A percentile compares a stretch with the other conserved stretches of the same genome.
These are phyloP conservation scores for Ganaspis sp. DNA, from an alignment of 1,140 invertebrate species.

Conservation along the genomic window DNA sequence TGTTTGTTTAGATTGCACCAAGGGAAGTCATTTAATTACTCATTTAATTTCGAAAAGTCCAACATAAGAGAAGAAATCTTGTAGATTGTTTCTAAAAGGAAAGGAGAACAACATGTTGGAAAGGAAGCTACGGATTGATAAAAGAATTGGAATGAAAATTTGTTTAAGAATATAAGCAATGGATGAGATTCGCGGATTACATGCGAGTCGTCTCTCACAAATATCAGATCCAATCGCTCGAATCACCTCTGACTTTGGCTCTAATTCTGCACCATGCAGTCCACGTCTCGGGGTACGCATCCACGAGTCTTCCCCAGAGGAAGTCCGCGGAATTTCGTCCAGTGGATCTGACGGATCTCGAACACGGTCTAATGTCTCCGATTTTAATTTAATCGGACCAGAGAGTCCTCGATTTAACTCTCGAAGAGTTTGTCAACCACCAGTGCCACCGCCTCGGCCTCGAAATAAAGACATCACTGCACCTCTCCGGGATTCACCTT, in stretches of 20 bases:
- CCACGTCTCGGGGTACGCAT: slow-evolving; percentile 64
- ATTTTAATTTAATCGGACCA: slow-evolving; percentile 68
- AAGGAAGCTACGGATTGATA: neutral
- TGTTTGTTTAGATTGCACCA: too few species aligned
- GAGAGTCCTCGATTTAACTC: slow-evolving; percentile 83
- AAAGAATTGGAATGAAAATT: neutral
- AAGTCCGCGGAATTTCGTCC: slow-evolving; percentile 36
- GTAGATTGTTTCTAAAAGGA: too few species aligned
- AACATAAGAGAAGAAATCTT: too few species aligned
- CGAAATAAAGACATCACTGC: slow-evolving; percentile 63
- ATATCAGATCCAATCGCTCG: slow-evolving; percentile 86
- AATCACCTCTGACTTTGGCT: slow-evolving; percentile 76
- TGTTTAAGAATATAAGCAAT: slow-evolving; percentile 47
- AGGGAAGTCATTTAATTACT: too few species aligned
- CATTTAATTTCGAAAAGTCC: too few species aligned
- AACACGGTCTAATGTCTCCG: slow-evolving; percentile 35
- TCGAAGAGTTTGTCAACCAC: slow-evolving; percentile 78
- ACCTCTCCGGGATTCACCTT: slow-evolving; percentile 63
- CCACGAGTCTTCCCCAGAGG: slow-evolving; percentile 42
- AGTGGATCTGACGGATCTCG: slow-evolving; percentile 47
- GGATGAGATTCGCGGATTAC: slow-evolving; percentile 72
- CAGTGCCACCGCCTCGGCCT: slow-evolving; percentile 75
- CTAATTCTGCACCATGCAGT: slow-evolving; percentile 77
- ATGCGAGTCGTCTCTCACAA: slow-evolving; percentile 83
- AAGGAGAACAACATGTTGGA: neutral